Conservation (phyloP, 2,888 invertebrate species). For the Deilephila porcellus region DNA sequence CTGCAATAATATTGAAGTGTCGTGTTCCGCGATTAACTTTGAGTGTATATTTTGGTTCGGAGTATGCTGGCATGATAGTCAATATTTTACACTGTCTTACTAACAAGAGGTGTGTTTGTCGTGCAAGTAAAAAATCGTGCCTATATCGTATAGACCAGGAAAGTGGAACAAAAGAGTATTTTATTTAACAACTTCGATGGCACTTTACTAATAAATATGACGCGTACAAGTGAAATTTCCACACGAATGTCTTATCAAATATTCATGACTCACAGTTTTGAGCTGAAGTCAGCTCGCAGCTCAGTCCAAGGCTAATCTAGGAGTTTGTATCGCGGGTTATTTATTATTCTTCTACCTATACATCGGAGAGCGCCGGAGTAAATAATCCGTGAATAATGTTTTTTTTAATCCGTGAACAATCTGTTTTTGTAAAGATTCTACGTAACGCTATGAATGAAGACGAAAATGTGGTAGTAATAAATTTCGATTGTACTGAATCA, state of each 20-base stretch:
- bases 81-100: no score
- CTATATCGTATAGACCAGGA: no score
- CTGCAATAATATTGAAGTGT: no score
- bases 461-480: constrained; percentile 17
- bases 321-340: constrained; percentile 18
- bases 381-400: constrained; percentile 24
- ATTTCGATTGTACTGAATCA: constrained; percentile 21
- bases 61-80: no score
- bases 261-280: constrained; percentile 16
- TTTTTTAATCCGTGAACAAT: constrained; percentile 20
- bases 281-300: constrained; percentile 12
- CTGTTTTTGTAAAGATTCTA: constrained; percentile 16
- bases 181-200: constrained; percentile 10
- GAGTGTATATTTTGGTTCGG: no score
- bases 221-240: constrained; percentile 13
- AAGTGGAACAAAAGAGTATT: background rate
- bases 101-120: no score
- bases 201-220: constrained; percentile 3
- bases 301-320: constrained; percentile 1
- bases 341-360: constrained; percentile 17
- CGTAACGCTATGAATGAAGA: constrained; percentile 26
- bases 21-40: no score
- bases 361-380: constrained; percentile 20
- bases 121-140: no score
- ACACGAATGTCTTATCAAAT: constrained; percentile 20